Evolutionary conservation across 1,140 invertebrate genomes (phyloP).

Genomic region (Ericerus pela): DNA sequence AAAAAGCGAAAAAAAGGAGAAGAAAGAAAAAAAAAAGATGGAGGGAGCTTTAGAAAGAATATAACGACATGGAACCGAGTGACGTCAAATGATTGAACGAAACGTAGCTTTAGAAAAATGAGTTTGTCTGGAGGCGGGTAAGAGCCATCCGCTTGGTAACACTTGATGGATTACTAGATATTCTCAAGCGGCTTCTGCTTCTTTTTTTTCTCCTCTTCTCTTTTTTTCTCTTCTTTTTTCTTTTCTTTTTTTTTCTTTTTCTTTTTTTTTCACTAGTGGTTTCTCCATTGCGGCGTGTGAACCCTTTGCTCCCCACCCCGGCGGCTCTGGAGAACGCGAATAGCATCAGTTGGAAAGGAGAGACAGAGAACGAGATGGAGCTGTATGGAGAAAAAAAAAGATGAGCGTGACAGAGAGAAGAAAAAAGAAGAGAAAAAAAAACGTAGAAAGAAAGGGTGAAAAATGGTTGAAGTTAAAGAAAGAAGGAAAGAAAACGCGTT

Average conservation of each 20-base stretch:
- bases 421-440: too few species aligned
- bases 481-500: constrained; percentile 12
- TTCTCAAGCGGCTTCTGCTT: constrained; percentile 8
- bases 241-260: neutral
- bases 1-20: too few species aligned
- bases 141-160: constrained; percentile 9
- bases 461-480: constrained; percentile 11
- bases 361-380: too few species aligned
- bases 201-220: constrained; percentile 5
- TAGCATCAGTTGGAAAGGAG: constrained; percentile 1
- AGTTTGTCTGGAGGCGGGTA: constrained; percentile 11
- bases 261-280: neutral
- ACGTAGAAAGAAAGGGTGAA: constrained; percentile 10
- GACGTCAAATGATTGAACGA: constrained; percentile 12
- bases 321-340: neutral
- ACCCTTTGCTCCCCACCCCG: neutral
- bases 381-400: too few species aligned
- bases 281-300: constrained; percentile 1
- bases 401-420: too few species aligned
- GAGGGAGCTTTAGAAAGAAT: too few species aligned
- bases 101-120: constrained; percentile 10
- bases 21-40: too few species aligned
- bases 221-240: neutral
- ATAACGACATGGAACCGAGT: constrained; percentile 10
- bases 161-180: constrained; percentile 12